Evolutionary conservation across 2,113 vertebrate genomes (phyloP).

Genomic region (Thomomys bottae): DNA sequence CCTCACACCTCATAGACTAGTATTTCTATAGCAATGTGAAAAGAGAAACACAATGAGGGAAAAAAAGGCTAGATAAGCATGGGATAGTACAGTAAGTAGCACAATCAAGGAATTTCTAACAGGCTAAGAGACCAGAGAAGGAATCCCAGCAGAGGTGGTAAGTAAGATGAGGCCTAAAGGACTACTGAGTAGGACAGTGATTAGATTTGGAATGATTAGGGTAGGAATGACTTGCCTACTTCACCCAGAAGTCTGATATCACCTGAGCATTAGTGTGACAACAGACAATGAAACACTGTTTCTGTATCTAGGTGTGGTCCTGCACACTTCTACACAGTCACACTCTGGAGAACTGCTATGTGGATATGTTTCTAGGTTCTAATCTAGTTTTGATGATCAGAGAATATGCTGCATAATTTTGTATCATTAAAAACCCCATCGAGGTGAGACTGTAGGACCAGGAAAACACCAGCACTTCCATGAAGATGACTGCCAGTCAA

Average conservation of each 20-base stretch:
- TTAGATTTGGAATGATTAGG: too few relatives aligned
- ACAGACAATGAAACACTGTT: neutral
- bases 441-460: neutral
- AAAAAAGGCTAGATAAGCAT: neutral
- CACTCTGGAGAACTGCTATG: neutral
- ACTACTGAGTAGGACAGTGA: neutral
- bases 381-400: neutral
- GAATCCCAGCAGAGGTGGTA: neutral
- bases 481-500: neutral
- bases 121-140: neutral
- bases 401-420: neutral
- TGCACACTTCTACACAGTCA: neutral
- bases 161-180: neutral
- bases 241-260: neutral
- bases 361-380: neutral
- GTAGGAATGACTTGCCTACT: neutral
- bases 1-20: neutral
- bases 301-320: neutral
- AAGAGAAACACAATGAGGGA: neutral
- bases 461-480: neutral
- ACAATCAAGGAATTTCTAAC: neutral
- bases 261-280: neutral
- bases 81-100: neutral
- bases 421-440: neutral
- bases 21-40: neutral